These are phyloP conservation scores for Etheostoma spectabile DNA, from an alignment of 2,113 vertebrate species.

Conservation along the genomic window DNA sequence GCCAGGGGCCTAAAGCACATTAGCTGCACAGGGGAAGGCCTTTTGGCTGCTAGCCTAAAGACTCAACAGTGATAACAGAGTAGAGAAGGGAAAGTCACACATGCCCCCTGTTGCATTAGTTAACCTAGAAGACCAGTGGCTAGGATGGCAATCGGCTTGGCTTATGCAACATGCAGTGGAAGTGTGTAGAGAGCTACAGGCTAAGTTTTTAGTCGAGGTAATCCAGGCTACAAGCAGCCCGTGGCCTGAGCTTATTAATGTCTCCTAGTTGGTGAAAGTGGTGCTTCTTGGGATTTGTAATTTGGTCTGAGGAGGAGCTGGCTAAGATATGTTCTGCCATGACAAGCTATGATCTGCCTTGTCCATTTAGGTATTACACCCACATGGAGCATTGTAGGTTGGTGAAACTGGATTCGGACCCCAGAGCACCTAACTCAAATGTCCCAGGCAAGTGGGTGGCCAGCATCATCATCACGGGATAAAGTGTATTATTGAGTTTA, in stretches of 20 bases:
- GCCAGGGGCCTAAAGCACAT: slow-evolving; percentile 81
- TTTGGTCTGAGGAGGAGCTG: slow-evolving; percentile 30
- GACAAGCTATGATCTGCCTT: slow-evolving; percentile 3
- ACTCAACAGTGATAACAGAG: slow-evolving; percentile 80
- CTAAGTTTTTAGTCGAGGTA: slow-evolving; percentile 55
- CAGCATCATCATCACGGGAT: neutral
- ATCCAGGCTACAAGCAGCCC: slow-evolving; percentile 58
- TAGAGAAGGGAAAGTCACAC: slow-evolving; percentile 58
- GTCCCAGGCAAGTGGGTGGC: neutral
- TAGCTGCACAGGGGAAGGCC: slow-evolving; percentile 81
- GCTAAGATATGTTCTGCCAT: slow-evolving; percentile 15
- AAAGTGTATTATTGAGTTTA: neutral
- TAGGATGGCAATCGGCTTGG: slow-evolving; percentile 61
- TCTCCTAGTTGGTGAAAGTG: slow-evolving; percentile 49
- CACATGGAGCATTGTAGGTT: neutral
- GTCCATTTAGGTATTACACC: slow-evolving; percentile 42
- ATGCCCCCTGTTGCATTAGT: slow-evolving; percentile 59
- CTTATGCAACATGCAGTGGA: slow-evolving; percentile 57
- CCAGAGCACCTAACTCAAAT: neutral
- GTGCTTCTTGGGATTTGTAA: slow-evolving; percentile 45
- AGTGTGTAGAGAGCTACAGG: slow-evolving; percentile 42
- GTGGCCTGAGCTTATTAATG: slow-evolving; percentile 51
- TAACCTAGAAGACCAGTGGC: slow-evolving; percentile 66
- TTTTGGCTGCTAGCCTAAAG: slow-evolving; percentile 81
- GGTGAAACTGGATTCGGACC: slow-evolving; percentile 7